Evolutionary conservation across 1,140 invertebrate genomes (phyloP).

Genomic region (Adoxophyes honmai): DNA sequence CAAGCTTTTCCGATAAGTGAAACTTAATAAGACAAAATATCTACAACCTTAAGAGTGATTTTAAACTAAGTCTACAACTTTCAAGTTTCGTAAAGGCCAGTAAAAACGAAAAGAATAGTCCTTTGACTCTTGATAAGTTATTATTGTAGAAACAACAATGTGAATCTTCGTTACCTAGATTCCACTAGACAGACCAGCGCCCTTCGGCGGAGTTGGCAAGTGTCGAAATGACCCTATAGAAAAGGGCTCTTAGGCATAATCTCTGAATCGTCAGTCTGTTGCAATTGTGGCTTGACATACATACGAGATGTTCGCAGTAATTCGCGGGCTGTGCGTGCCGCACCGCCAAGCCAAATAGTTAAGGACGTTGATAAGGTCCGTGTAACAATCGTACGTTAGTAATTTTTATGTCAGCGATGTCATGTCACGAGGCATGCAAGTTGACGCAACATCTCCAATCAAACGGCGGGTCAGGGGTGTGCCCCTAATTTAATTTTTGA

Average conservation of each 20-base stretch:
- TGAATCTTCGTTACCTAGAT: neutral
- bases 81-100: no score
- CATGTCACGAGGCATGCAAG: neutral
- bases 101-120: no score
- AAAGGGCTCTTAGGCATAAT: conserved; percentile 57
- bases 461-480: conserved; percentile 16
- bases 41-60: no score
- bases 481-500: conserved; percentile 18
- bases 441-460: conserved; percentile 21
- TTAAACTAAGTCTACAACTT: no score
- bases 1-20: no score
- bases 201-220: conserved; percentile 12
- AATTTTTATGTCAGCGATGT: conserved; percentile 31
- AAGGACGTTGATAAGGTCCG: conserved; percentile 2
- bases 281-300: conserved; percentile 64
- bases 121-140: no score
- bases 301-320: conserved; percentile 41
- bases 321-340: conserved; percentile 29
- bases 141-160: no score
- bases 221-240: conserved; percentile 37
- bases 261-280: conserved; percentile 42
- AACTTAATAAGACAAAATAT: no score
- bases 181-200: conserved; percentile 1
- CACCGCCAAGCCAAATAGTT: neutral
- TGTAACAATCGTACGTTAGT: neutral